Evolutionary conservation across 1,140 invertebrate species (phyloP), one percentile per base, ranked within the genome.

Genomic region (Drosophila nebulosa): DNA sequence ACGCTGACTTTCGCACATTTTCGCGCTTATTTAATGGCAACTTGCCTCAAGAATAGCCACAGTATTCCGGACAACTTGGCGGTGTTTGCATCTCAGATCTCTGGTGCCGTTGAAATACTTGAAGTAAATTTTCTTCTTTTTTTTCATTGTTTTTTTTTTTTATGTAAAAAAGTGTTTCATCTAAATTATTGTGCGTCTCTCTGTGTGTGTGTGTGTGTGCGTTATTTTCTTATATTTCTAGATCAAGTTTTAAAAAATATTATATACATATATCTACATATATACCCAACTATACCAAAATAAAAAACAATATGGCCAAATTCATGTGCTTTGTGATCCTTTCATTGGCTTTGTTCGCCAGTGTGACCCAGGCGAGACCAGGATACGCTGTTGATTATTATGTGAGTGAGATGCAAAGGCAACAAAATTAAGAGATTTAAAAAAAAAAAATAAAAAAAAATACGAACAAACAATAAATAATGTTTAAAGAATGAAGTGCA

Each of bases 331-430:
- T 89, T 32, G 70, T 80, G 57, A 73, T 90, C 64, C 74, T 91
- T 58, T 75, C 79, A 46, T 51, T 91, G 63, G 77, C 85, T 12
- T 50, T 91, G 32, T 90, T 68, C 55, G 78, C 78, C 52, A 78
- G 64, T 62, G 69, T 76, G 10, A 79, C 74, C 22, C 60, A 90
- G 50, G 90, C 90, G 46, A 70, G 69, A 53, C 90, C 91, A 77
- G 90, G 90, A 81, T 91, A 91, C 61, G 91, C 83, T 61, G 80
- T 91, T 72, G 91, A 91, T 73, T 91, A 91, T 62, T 91, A 91
- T 85, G 91, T 91, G 89, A 91, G 91, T 91, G 21, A 22, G 27
- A 10, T 26, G 1, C 7, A 24, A 16, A 6, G n/a, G 10, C 3
- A 2, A 0, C 1, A 21, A 22, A 61, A 18, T 16, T 39, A 10